A percentile compares a stretch with the other conserved stretches of the same genome.
Evolutionary conservation across 2,797 vertebrate species (phyloP).

Genomic region (Danio albolineatus): DNA sequence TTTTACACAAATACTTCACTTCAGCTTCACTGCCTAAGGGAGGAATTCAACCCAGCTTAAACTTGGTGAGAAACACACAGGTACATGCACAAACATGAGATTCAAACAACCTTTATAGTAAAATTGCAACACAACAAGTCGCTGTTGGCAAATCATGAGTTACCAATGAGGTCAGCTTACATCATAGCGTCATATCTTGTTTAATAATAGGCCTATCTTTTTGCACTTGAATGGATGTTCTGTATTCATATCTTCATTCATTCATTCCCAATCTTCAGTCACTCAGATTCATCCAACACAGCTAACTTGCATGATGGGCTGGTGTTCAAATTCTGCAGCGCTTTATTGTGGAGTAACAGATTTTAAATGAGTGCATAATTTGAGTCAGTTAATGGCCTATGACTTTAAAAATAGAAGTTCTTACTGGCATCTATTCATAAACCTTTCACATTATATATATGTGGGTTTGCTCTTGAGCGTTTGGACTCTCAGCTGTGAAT

Average conservation of each 20-base stretch:
- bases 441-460: too few species aligned
- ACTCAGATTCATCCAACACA: not conserved
- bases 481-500: too few species aligned
- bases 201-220: not conserved
- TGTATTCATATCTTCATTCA: not conserved
- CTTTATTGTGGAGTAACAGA: not conserved
- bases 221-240: not conserved
- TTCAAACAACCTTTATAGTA: not conserved
- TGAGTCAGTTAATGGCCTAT: not conserved
- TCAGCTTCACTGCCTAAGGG: not conserved
- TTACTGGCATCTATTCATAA: too few species aligned
- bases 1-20: not conserved
- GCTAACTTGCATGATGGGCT: not conserved
- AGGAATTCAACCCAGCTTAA: not conserved
- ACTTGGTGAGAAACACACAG: not conserved
- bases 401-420: not conserved
- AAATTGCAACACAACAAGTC: not conserved
- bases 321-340: not conserved
- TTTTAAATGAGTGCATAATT: not conserved
- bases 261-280: too few species aligned
- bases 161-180: not conserved
- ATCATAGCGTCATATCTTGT: not conserved
- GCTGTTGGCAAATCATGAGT: not conserved
- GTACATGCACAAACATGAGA: conserved; percentile 7
- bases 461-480: too few species aligned